Evolutionary conservation across 2,888 invertebrate genomes (phyloP), one percentile per base, ranked within the genome.

Genomic region (Hoplodrina blanda): DNA sequence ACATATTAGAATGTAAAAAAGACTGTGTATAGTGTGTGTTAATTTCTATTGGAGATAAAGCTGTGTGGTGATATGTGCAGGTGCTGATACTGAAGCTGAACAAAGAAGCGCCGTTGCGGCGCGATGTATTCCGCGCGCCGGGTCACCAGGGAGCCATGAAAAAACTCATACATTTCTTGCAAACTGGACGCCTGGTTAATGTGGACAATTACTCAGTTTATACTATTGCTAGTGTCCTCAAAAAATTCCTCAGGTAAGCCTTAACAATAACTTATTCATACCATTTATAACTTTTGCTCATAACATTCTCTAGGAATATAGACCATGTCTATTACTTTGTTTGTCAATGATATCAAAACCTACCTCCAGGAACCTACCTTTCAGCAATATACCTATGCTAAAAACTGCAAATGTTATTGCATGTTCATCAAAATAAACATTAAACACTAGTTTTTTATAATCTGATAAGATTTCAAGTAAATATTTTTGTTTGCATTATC

Each of bases 161-260:
- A 92, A 98, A 98, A 91, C 96, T 99, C 52, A 98, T 98, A 86
- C 98, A 98, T 90, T 99, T 99, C 92, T 96, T 99, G 82, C 98
- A 98, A 94, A 98, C 98, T 73, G 99, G 99, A 53, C 97, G 98
- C 64, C 96, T 99, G 83, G 98, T 99, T 71, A 99, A 99, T 94
- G 98, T 99, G 89, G 98, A 98, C 91, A 99, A 99, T 93, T 99
- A 98, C 93, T 99, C 98, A 78, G 99, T 99, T 77, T 99, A 99
- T 94, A 99, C 99, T 37, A 99, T 99, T 89, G 99, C 99, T 71
- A 99, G 99, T 94, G 99, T 99, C 74, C 96, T 99, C 78, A 99
- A 99, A 96, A 99, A 99, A 96, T 99, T 99, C 96, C 97, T 99
- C 69, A 97, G 96, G 96, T 96, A 84, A 88, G 85, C 19, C n/a